phyloP scores from a whole-genome alignment of 1,140 invertebrate species.

The Musca vetustissima region DNA sequence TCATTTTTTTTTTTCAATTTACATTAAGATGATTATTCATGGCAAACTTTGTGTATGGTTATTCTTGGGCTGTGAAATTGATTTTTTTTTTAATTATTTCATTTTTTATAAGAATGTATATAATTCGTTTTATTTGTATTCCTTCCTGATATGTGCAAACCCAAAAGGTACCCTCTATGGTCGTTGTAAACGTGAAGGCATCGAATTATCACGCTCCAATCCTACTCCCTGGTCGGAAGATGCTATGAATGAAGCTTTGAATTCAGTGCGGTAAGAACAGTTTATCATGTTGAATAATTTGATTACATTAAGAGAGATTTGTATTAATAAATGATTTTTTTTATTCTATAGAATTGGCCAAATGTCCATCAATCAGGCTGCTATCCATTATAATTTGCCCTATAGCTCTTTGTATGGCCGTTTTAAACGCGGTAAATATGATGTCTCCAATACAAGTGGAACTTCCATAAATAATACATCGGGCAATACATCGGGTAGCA shows the following conservation, averaged over 20 bases:
- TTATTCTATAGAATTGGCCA: constrained; percentile 71
- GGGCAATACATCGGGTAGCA: constrained; percentile 54
- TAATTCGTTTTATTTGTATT: neutral
- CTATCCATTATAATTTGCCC: constrained; percentile 87
- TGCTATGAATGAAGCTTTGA: constrained; percentile 84
- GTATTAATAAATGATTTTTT: constrained; percentile 8
- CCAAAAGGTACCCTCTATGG: constrained; percentile 76
- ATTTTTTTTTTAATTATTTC: no score
- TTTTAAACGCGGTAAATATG: constrained; percentile 75
- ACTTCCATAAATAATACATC: constrained; percentile 50
- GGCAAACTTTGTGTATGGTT: no score
- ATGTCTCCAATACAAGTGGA: constrained; percentile 45
- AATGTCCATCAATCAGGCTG: constrained; percentile 91
- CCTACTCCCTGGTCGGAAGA: constrained; percentile 88
- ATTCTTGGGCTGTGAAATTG: no score
- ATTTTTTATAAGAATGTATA: neutral
- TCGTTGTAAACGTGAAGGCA: constrained; percentile 83
- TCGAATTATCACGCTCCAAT: constrained; percentile 81
- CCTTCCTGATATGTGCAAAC: neutral
- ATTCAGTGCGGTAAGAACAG: constrained; percentile 73
- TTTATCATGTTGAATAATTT: neutral
- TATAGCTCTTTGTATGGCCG: constrained; percentile 86
- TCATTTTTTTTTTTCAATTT: no score
- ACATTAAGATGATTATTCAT: no score
- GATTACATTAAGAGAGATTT: neutral